Evolutionary conservation across 1,140 invertebrate species (phyloP), one percentile per base, ranked within the genome.

Genomic region (Achatina immaculata): DNA sequence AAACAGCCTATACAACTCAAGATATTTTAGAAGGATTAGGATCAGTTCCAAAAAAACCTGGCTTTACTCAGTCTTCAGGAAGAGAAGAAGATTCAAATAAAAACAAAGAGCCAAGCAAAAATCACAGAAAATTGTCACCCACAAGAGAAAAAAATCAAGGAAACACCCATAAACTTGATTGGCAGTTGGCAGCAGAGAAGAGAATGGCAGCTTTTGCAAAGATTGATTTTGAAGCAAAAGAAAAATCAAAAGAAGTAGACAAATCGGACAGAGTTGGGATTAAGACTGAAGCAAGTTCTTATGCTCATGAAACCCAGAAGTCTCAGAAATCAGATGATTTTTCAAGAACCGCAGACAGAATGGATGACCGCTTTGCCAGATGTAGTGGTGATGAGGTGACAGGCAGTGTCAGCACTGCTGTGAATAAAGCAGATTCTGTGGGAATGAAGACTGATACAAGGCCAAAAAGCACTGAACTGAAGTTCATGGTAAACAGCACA

Each of bases 111-210:
- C 0, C 68, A 71, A 2, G 9, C 6, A 45, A 71, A 42, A 28
- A 21, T 24, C 36, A 2, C 19, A 51, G n/a, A 1, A 74, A 42
- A 28, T 1, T 21, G 6, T 36, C 45, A 74, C 16, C 40, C 9
- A 74, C 43, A 45, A 55, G 11, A 7, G 45, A 36, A 48, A n/a
- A n/a, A n/a, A 55, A 31, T 45, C 74, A 24, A n/a, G 42, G 31
- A 24, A 38, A 28, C 7, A n/a, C 1, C 75, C 45, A 73, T 68
- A 84, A 82, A 34, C 81, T 84, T 51, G 80, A 81, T 40, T 89
- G 88, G 88, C 87, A 89, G 66, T 73, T 83, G 45, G 88, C 87
- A 36, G 87, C 85, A 24, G 82, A 87, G 66, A 84, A 83, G 65
- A 72, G 85, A 78, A 85, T 85, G 80, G 83, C 79, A 43, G 84